Conservation (phyloP, 2,888 invertebrate species). For the Drosophila cracens region DNA sequence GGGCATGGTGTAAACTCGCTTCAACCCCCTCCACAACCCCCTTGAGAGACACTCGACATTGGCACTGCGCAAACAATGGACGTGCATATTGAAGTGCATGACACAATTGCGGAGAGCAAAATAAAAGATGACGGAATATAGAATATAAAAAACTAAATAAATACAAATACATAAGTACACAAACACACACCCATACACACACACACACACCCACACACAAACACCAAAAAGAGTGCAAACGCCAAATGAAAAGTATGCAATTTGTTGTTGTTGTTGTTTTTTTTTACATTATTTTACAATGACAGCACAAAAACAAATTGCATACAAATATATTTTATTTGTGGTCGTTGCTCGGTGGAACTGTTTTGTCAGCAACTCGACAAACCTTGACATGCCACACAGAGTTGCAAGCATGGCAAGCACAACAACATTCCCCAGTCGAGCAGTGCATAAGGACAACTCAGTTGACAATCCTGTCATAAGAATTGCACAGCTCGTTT, state of each 20-base stretch:
- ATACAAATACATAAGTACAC: conserved; percentile 19
- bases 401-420: background rate
- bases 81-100: conserved; percentile 61
- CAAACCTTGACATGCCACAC: conserved; percentile 54
- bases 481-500: conserved; percentile 11
- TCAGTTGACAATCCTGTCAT: conserved; percentile 33
- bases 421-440: conserved; percentile 19
- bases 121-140: conserved; percentile 43
- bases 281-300: conserved; percentile 30
- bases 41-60: conserved; percentile 30
- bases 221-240: conserved; percentile 41
- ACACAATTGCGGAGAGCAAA: conserved; percentile 56
- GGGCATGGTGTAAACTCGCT: background rate
- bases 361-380: conserved; percentile 55
- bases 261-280: background rate
- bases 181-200: background rate
- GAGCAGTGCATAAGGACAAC: conserved; percentile 14
- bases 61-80: conserved; percentile 56
- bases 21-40: background rate
- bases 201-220: background rate
- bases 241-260: conserved; percentile 53
- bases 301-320: conserved; percentile 56
- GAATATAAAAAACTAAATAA: conserved; percentile 31
- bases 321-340: conserved; percentile 55
- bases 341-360: conserved; percentile 25